These are phyloP conservation scores for Strix uralensis DNA, from an alignment of 2,113 vertebrate species.

Conservation along the genomic window DNA sequence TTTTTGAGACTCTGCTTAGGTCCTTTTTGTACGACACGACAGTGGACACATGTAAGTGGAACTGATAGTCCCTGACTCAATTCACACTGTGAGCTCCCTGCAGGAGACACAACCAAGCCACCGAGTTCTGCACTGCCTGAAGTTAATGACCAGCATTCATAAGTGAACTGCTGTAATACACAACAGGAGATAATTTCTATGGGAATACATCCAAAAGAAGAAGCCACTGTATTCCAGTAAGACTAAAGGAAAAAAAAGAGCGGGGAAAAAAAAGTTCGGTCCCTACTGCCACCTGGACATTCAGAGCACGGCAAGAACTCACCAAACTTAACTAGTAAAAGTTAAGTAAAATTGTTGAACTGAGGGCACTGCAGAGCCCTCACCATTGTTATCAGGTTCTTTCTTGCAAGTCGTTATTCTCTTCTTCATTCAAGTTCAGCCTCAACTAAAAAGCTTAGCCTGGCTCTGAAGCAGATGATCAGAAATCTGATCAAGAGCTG, in stretches of 20 bases:
- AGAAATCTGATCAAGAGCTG: neutral
- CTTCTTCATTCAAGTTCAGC: neutral
- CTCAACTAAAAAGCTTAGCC: neutral
- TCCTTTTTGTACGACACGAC: neutral
- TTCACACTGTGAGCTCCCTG: neutral
- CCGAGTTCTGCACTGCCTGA: neutral
- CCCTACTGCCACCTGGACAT: neutral
- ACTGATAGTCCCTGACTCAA: neutral
- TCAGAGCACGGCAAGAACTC: neutral
- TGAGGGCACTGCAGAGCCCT: neutral
- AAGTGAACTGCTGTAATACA: neutral
- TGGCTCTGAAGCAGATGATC: neutral
- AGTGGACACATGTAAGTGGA: accelerated
- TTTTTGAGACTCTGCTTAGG: neutral
- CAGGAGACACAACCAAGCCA: neutral
- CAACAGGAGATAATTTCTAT: accelerated
- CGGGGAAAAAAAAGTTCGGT: neutral
- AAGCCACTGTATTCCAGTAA: neutral
- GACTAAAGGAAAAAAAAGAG: neutral
- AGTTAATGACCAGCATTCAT: neutral
- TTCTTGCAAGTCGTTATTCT: neutral
- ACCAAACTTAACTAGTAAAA: neutral
- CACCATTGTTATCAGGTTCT: neutral
- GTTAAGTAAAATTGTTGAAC: neutral
- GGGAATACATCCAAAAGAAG: neutral